phyloP scores from a whole-genome alignment of 2,113 vertebrate species.

The Aphelocoma coerulescens region DNA sequence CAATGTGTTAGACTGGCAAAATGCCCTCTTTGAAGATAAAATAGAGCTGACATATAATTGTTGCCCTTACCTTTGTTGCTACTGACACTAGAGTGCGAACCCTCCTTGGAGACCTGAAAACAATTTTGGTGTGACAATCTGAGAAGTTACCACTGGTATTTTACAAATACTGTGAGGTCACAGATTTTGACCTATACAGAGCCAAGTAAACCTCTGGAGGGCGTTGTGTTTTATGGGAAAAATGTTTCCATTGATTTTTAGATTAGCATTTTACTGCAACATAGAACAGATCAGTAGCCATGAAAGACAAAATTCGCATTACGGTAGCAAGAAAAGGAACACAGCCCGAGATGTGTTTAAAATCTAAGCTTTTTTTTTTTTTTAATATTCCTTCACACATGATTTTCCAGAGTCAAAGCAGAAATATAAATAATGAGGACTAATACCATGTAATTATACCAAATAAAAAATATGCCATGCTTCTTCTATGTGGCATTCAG shows the following conservation, averaged over 20 bases:
- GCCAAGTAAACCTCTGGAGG: slow-evolving; percentile 47
- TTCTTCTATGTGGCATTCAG: not conserved
- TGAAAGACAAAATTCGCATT: not conserved
- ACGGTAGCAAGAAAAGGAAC: not conserved
- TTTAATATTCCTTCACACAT: not conserved
- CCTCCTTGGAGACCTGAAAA: slow-evolving; percentile 74
- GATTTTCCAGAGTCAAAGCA: not conserved
- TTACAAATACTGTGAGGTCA: slow-evolving; percentile 70
- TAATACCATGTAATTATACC: not conserved
- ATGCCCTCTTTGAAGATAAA: slow-evolving; percentile 61
- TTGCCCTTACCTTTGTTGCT: slow-evolving; percentile 69
- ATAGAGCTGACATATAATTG: slow-evolving; percentile 65
- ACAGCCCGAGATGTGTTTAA: not conserved
- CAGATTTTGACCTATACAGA: slow-evolving; percentile 47
- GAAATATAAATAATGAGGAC: not conserved
- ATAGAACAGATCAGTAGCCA: slow-evolving; percentile 14
- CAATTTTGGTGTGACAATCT: slow-evolving; percentile 73
- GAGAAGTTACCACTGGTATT: slow-evolving; percentile 65
- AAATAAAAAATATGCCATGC: not conserved
- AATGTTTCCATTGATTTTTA: slow-evolving; percentile 67
- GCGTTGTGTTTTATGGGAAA: slow-evolving; percentile 43
- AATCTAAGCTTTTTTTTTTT: not conserved
- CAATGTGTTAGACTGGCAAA: slow-evolving; percentile 54
- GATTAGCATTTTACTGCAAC: slow-evolving; percentile 39
- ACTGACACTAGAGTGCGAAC: slow-evolving; percentile 62